Base-by-base conservation (phyloP, 2,888 invertebrate species). In the Nymphalis urticae region DNA sequence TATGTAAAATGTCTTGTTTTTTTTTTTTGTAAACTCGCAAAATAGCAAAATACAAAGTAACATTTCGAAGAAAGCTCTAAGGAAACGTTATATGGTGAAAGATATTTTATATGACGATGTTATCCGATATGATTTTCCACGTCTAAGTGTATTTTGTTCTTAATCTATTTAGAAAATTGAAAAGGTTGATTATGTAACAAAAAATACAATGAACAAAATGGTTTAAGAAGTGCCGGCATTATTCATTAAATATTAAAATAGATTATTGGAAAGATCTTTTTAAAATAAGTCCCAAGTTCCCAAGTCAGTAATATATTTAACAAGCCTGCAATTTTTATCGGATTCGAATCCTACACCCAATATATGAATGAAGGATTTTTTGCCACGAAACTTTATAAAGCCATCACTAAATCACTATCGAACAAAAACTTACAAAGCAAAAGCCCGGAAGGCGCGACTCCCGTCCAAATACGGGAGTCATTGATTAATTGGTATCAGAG, bases 401-500 rank as follows among this genome's bases (percentile, higher is more conserved):
- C 73, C 68, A 51, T 69, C 70, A 66, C 68, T 75, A 70, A 74
- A 76, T 75, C 72, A 72, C 71, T 68, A 72, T 73, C 66, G 62
- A 54, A 75, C 73, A 75, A 75, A 75, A 75, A 75, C 73, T 75
- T 72, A 71, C 73, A 76, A 75, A 76, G 73, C 69, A 66, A 72
- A 71, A 75, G 73, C 73, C 76, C 76, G 77, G 78, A 78, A 79
- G 75, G 75, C 75, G 73, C 72, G 74, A 68, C 72, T 71, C 69
- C 68, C 73, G 77, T 75, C 75, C 75, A 75, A 79, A 85, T 85
- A 83, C 82, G 80, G 84, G 79, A 84, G 84, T 80, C 80, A 81
- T 80, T 87, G 87, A 89, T 90, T 88, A 88, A 90, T 89, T 88
- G 88, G 83, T 87, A 85, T 84, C 83, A 84, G 80, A 80, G 65